These are phyloP conservation scores for Hecatera dysodea DNA, from an alignment of 2,888 invertebrate genomes.

Conservation along the genomic window DNA sequence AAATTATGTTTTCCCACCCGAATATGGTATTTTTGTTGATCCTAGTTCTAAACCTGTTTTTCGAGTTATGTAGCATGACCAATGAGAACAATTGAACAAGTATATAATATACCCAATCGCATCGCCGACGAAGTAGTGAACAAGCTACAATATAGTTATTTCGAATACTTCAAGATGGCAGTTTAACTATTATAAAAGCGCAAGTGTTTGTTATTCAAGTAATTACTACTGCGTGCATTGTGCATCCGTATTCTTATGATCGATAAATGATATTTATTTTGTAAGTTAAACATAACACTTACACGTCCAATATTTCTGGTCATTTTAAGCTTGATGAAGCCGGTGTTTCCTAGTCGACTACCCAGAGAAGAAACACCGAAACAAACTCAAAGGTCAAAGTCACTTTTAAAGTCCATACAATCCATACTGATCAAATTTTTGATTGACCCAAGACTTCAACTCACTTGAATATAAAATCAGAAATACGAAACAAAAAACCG, in stretches of 20 bases:
- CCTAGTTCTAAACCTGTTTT: constrained; percentile 17
- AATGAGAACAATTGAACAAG: background rate
- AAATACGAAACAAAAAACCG: background rate
- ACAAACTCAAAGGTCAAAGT: no score
- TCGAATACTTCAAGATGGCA: constrained; percentile 8
- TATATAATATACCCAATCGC: constrained; percentile 15
- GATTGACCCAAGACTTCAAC: background rate
- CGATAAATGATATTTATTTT: no score
- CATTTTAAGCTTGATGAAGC: no score
- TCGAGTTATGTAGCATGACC: constrained; percentile 17
- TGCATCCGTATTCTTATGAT: constrained; percentile 27
- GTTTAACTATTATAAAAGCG: constrained; percentile 20
- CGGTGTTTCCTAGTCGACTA: no score
- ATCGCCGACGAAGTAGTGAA: background rate
- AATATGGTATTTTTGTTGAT: constrained; percentile 53
- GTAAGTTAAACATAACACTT: no score
- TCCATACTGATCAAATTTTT: background rate
- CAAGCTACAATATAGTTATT: constrained; percentile 10
- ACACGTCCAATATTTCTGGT: no score
- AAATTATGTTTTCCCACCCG: constrained; percentile 88
- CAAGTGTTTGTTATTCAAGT: constrained; percentile 28
- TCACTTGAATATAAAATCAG: background rate
- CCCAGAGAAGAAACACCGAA: no score
- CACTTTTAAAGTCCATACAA: no score
- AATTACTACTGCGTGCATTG: constrained; percentile 12